Base-by-base conservation (phyloP, 2,797 vertebrate species). In the Peromyscus attwateri region DNA sequence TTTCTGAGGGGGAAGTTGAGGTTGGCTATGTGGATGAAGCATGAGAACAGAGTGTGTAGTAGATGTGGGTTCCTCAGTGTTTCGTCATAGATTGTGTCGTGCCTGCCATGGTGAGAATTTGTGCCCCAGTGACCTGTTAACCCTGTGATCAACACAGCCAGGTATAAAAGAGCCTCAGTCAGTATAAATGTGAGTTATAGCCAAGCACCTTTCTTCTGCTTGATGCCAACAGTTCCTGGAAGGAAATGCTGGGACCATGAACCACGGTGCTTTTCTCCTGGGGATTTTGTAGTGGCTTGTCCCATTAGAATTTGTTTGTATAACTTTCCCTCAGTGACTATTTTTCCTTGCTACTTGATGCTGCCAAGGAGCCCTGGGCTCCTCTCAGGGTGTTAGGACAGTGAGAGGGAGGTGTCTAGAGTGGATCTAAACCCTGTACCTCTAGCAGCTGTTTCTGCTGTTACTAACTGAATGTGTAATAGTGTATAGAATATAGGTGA, bases 401-500 rank as follows among this genome's bases (percentile, higher is more conserved):
- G 49, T 0, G 43, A 46, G 73, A 93, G 87, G 34, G 21, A 89
- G 37, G n/a, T 81, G 13, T 60, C 71, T 73, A 3, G 7, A 68
- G 4, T 40, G 77, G 87, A 34, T 84, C 60, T 43, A 89, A 91
- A 73, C 66, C 6, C 25, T 96, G 2, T 2, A 82, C 14, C 77
- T 75, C 62, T 73, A 14, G 60, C 3, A 76, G 8, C 62, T 91
- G 12, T 92, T 91, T 97, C 66, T 92, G 6, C 40, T 80, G 1
- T 19, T 84, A 29, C 16, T 92, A 95, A 31, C 43, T 27, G 70
- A 60, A 80, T 13, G 31, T 89, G 4, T 62, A 52, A 43, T 71
- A 55, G 31, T 94, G 21, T 73, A 70, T 89, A 91, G 23, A 85
- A 68, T 60, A 23, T 40, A 91, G 80, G n/a, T 94, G 21, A 94